Evolutionary conservation across 2,797 vertebrate species (phyloP).

Genomic region (Leuciscus waleckii): DNA sequence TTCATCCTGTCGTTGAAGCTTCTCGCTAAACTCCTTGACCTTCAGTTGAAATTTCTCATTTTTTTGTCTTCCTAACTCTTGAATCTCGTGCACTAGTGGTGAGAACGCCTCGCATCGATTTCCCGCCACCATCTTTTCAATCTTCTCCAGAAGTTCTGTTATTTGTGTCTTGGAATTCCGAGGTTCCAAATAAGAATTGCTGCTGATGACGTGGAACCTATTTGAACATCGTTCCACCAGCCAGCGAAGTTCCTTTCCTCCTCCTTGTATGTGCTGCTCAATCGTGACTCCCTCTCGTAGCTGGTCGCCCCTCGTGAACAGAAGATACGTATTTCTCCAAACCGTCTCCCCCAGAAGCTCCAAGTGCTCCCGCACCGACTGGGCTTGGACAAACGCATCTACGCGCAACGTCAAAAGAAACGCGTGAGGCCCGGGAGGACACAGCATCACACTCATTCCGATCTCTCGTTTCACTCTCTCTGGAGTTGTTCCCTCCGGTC

Average conservation of each 20-base stretch:
- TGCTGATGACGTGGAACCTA: constrained; percentile 74
- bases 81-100: constrained; percentile 72
- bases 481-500: constrained; percentile 68
- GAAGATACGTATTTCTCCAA: constrained; percentile 74
- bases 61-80: constrained; percentile 70
- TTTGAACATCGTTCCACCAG: constrained; percentile 75
- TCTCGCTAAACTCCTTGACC: constrained; percentile 72
- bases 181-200: constrained; percentile 54
- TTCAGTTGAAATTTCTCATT: constrained; percentile 74
- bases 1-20: constrained; percentile 71
- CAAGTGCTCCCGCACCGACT: constrained; percentile 73
- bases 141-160: constrained; percentile 74
- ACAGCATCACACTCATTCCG: constrained; percentile 65
- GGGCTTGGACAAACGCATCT: constrained; percentile 67
- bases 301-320: constrained; percentile 80
- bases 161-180: constrained; percentile 47
- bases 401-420: constrained; percentile 75
- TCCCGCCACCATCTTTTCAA: constrained; percentile 74
- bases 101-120: constrained; percentile 79
- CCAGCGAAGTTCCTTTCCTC: constrained; percentile 72
- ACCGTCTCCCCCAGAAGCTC: constrained; percentile 74
- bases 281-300: constrained; percentile 75
- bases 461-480: constrained; percentile 78
- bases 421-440: constrained; percentile 77
- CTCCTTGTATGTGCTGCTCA: constrained; percentile 74